Conservation (phyloP, 2,888 invertebrate species). For the Panzeria rudis region DNA sequence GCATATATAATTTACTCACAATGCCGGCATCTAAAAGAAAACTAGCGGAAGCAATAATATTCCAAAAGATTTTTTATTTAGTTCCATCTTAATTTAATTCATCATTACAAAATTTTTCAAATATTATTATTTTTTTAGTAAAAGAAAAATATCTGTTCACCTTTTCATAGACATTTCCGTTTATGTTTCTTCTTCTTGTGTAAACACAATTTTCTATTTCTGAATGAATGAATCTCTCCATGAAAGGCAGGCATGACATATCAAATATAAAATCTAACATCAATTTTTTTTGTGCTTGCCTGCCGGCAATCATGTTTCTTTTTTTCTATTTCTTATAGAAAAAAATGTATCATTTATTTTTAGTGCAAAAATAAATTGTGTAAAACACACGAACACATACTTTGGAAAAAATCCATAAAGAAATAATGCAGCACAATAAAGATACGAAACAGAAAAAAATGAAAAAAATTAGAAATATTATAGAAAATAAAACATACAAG, state of each 20-base stretch:
- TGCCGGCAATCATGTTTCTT: constrained; percentile 20
- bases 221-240: constrained; percentile 15
- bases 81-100: background rate
- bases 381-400: background rate
- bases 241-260: constrained; percentile 27
- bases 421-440: constrained; percentile 27
- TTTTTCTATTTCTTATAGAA: background rate
- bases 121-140: background rate
- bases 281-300: background rate
- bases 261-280: constrained; percentile 35
- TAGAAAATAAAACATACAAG: constrained; percentile 31
- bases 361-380: constrained; percentile 6
- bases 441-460: background rate
- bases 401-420: constrained; percentile 12
- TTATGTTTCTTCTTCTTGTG: constrained; percentile 1
- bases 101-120: background rate
- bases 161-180: constrained; percentile 20
- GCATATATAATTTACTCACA: background rate
- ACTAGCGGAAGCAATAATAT: constrained; percentile 7
- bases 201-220: background rate
- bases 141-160: constrained; percentile 4
- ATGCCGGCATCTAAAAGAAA: background rate
- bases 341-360: constrained; percentile 40
- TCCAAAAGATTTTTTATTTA: background rate
- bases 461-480: constrained; percentile 10